Evolutionary conservation across 2,797 vertebrate genomes (phyloP), one percentile per base, ranked within the genome.

Genomic region (Chromis chromis): DNA sequence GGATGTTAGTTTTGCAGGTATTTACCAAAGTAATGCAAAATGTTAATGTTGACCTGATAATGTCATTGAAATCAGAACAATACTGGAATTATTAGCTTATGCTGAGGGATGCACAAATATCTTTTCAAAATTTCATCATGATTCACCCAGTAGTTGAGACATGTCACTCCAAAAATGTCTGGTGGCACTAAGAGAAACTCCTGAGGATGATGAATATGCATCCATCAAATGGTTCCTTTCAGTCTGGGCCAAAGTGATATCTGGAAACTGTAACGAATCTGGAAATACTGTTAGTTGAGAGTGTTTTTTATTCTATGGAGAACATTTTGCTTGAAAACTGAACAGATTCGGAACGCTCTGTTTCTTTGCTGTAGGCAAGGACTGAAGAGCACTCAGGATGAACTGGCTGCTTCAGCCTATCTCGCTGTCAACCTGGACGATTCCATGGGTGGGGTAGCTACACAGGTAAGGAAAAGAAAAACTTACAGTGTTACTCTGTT

Each of bases 341-440:
- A 58, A n/a, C 9, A 24, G 56, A 72, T n/a, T 31, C 8, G 33
- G 17, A 24, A 12, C 17, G 6, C 2, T 19, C 17, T 24, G 19
- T 6, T 17, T 0, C 9, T 58, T 76, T 76, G 11, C 22, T 87
- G 60, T 80, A 96, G 95, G 95, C 94, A 96, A 77, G 95, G 95
- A 7, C 81, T 74, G 33, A 94, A 93, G 72, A 90, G 91, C 81
- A 85, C 82, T 10, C 65, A 69, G 40, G 91, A 93, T 78, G 95
- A 96, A 69, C 83, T 92, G 73, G 80, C 55, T 3, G 89, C 89
- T 10, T 96, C 94, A 2, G 93, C 95, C 46, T 71, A 89, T 68
- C 88, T 96, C 76, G 89, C 95, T 0, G 85, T 95, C 24, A 21
- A 48, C 1, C 71, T 95, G 82, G 95, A 96, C 0, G 69, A 94